Percentiles rank a stretch among this genome's conserved stretches.
These are phyloP conservation scores for Acropternis orthonyx DNA, from an alignment of 2,797 vertebrate genomes.

Conservation along the genomic window DNA sequence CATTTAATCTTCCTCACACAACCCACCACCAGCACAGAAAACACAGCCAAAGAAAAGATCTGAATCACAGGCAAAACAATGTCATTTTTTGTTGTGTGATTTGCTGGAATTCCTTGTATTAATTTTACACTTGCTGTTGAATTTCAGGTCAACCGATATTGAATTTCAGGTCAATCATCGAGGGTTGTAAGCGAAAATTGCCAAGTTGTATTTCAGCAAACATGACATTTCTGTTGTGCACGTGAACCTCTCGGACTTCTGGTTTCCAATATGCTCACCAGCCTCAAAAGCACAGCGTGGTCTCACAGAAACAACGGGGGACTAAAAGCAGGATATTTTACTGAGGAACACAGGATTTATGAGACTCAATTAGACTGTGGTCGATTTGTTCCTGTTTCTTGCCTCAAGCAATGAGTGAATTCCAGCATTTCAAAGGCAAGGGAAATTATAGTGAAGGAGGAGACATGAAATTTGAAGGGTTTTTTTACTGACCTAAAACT, in stretches of 20 bases:
- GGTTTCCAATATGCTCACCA: not conserved
- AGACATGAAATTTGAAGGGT: not conserved
- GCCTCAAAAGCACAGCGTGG: not conserved
- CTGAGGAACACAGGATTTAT: slow-evolving; percentile 47
- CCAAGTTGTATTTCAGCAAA: not conserved
- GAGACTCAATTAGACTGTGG: slow-evolving; percentile 15
- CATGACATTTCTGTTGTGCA: not conserved
- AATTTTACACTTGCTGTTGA: not conserved
- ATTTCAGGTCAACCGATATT: not conserved
- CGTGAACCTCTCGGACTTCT: fast-evolving
- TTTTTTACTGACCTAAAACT: not conserved
- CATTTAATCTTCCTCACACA: not conserved
- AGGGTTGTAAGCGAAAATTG: not conserved
- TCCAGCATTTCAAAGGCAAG: slow-evolving; percentile 22
- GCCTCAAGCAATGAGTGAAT: slow-evolving; percentile 2
- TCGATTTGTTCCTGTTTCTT: slow-evolving; percentile 25
- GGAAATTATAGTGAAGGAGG: not conserved
- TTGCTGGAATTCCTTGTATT: not conserved
- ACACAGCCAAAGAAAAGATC: not conserved
- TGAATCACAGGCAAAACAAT: not conserved
- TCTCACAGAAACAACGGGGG: not conserved
- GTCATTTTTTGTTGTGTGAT: not conserved
- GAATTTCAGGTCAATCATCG: not conserved
- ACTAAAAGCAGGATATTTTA: slow-evolving; percentile 20
- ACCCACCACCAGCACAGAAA: not conserved